Evolutionary conservation across 2,888 invertebrate species (phyloP).

Genomic region (Troides oblongomaculatus): DNA sequence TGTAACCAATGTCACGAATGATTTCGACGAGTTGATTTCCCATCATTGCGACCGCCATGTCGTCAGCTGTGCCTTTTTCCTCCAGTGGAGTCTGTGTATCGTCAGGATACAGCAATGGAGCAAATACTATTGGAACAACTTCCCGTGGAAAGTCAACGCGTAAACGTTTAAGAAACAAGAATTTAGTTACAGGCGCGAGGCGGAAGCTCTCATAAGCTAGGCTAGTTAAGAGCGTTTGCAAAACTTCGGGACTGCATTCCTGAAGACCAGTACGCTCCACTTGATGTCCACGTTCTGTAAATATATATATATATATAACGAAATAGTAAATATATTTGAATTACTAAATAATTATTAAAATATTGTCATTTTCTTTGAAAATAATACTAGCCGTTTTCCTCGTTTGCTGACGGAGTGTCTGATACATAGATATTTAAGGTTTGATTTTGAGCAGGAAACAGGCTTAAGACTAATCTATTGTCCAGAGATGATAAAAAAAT

Average conservation of each 20-base stretch:
- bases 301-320: conserved; percentile 14
- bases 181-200: conserved; percentile 86
- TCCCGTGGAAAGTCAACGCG: conserved; percentile 93
- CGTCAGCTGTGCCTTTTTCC: conserved; percentile 82
- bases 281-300: conserved; percentile 82
- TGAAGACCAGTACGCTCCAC: conserved; percentile 90
- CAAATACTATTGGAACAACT: conserved; percentile 92
- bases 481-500: no score
- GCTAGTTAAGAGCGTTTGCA: conserved; percentile 88
- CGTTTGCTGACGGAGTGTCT: no score
- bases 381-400: no score
- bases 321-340: no score
- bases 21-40: conserved; percentile 92
- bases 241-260: conserved; percentile 93
- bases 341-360: not conserved
- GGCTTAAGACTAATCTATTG: no score
- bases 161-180: conserved; percentile 89
- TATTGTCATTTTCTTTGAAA: not conserved
- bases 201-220: conserved; percentile 82
- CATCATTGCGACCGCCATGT: conserved; percentile 82
- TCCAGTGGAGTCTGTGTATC: conserved; percentile 83
- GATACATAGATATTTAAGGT: no score
- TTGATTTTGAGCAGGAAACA: no score
- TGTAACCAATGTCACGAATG: conserved; percentile 94
- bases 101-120: conserved; percentile 92